These are phyloP conservation scores for Bos indicus DNA, from an alignment of 2,113 vertebrate genomes.

Conservation along the genomic window DNA sequence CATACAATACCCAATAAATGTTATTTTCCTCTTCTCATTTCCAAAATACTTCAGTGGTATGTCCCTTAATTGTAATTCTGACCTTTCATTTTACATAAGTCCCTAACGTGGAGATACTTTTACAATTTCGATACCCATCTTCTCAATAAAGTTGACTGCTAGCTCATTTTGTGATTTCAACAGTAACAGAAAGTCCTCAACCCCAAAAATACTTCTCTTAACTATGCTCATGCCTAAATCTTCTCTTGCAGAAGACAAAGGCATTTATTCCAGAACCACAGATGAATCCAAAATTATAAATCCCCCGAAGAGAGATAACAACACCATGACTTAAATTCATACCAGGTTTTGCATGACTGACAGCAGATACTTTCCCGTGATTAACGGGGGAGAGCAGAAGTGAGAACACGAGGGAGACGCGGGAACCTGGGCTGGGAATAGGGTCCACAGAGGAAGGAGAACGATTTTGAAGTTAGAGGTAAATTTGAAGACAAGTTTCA, in stretches of 20 bases:
- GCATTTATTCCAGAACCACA: not conserved
- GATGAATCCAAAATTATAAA: slow-evolving; percentile 25
- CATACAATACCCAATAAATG: not conserved
- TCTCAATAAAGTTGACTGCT: not conserved
- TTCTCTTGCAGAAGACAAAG: not conserved
- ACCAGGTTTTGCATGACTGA: not conserved
- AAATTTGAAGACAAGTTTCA: slow-evolving; percentile 35
- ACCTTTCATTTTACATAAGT: not conserved
- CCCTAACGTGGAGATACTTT: not conserved
- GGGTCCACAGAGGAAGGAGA: not conserved
- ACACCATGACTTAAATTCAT: not conserved
- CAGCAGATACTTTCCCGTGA: not conserved
- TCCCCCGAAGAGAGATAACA: not conserved
- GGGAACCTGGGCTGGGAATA: not conserved
- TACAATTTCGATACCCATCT: not conserved
- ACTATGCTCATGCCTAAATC: not conserved
- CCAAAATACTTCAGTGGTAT: not conserved
- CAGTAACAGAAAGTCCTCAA: not conserved
- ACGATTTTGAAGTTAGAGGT: not conserved
- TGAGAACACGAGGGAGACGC: not conserved
- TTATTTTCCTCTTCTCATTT: not conserved
- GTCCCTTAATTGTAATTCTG: not conserved
- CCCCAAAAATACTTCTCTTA: slow-evolving; percentile 16
- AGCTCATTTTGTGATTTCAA: not conserved
- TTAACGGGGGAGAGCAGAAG: not conserved